Conservation (phyloP, 2,113 vertebrate genomes). For the Corythoichthys intestinalis region DNA sequence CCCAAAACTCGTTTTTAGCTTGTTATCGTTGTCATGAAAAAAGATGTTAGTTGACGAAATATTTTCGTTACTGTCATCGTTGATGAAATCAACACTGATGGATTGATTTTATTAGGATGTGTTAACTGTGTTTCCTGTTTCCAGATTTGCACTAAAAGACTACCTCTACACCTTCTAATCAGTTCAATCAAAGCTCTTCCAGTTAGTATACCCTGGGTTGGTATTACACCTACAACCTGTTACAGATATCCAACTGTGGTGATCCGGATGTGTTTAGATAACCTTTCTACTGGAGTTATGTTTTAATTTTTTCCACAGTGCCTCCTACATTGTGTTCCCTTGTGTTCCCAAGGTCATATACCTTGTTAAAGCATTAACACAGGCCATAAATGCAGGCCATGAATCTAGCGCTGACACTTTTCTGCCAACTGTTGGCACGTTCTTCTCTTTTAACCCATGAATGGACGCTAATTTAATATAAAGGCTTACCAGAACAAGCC, state of each 20-base stretch:
- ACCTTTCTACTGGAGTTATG: slow-evolving; percentile 37
- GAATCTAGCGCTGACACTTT: slow-evolving; percentile 18
- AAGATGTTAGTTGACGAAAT: no score
- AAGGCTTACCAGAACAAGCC: slow-evolving; percentile 26
- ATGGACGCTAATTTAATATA: slow-evolving; percentile 54
- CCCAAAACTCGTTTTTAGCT: no score
- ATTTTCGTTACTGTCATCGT: no score
- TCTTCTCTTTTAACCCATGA: slow-evolving; percentile 35
- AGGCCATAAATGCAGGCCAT: slow-evolving; percentile 47
- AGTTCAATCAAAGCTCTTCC: neutral
- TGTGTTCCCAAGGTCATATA: slow-evolving; percentile 48
- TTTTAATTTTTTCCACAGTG: slow-evolving; percentile 49
- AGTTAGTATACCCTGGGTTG: neutral
- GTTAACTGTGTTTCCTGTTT: no score
- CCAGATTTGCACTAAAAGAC: no score
- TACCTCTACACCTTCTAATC: neutral
- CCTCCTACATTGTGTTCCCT: slow-evolving; percentile 27
- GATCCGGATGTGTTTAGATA: slow-evolving; percentile 43
- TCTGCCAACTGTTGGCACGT: slow-evolving; percentile 40
- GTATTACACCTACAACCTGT: slow-evolving; percentile 16
- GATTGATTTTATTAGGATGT: no score
- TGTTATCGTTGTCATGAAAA: no score
- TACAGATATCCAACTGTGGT: slow-evolving; percentile 8
- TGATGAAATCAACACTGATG: no score
- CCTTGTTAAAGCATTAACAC: slow-evolving; percentile 59